A percentile compares a stretch with the other conserved stretches of the same genome.
These are phyloP conservation scores for Archips xylosteana DNA, from an alignment of 2,888 invertebrate genomes.

Conservation along the genomic window DNA sequence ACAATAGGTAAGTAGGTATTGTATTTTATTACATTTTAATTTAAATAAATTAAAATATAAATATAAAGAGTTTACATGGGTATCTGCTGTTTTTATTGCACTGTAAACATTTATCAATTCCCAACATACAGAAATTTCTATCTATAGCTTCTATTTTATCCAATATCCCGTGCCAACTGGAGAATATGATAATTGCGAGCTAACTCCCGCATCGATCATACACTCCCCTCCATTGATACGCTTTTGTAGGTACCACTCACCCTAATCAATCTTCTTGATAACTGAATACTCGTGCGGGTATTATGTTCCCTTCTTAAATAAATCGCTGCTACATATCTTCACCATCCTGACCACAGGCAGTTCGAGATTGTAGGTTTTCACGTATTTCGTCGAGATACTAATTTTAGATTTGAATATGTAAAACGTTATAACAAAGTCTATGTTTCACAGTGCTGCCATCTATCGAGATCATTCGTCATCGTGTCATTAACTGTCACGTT, in stretches of 20 bases:
- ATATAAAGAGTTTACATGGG: too few species aligned
- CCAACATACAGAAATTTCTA: neutral
- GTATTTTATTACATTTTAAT: too few species aligned
- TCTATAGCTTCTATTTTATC: conserved; percentile 10
- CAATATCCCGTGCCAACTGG: conserved; percentile 12
- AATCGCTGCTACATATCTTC: conserved; percentile 20
- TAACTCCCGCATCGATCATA: conserved; percentile 40
- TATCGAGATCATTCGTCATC: too few species aligned
- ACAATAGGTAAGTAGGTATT: too few species aligned
- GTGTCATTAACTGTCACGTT: too few species aligned
- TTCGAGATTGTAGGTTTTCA: conserved; percentile 3
- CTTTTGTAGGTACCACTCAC: conserved; percentile 34
- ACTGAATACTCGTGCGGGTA: conserved; percentile 32
- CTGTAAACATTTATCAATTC: neutral
- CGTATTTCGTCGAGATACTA: neutral
- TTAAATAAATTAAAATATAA: too few species aligned
- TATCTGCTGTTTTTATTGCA: neutral
- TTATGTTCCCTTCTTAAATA: conserved; percentile 36
- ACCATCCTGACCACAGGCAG: conserved; percentile 7
- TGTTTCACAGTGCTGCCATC: too few species aligned
- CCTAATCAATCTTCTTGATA: conserved; percentile 41
- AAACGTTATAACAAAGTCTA: too few species aligned
- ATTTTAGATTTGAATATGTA: neutral
- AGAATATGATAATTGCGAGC: conserved; percentile 39
- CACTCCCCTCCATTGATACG: conserved; percentile 41